A percentile compares a stretch with the other conserved stretches of the same genome.
phyloP scores from a whole-genome alignment of 1,140 invertebrate genomes.

The Drosophila subpulchrella region DNA sequence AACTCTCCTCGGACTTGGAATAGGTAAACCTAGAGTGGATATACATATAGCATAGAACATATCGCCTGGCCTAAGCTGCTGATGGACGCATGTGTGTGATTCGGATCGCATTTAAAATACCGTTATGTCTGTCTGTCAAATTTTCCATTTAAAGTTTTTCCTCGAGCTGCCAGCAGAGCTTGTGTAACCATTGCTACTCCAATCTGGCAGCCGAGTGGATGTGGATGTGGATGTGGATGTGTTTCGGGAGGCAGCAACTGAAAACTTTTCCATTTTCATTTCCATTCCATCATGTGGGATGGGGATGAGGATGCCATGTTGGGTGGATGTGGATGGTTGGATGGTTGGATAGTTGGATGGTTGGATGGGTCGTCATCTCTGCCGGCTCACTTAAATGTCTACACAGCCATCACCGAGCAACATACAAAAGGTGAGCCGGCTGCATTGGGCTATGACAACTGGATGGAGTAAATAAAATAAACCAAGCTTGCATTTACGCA shows the following conservation, averaged over 20 bases:
- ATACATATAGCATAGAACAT: neutral
- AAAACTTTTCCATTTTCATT: conserved; percentile 70
- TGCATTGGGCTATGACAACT: conserved; percentile 37
- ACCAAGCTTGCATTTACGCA: conserved; percentile 60
- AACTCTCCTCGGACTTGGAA: conserved; percentile 9
- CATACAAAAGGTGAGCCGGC: conserved; percentile 65
- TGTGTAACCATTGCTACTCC: conserved; percentile 33
- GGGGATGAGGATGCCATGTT: too few species aligned
- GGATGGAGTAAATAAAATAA: conserved; percentile 63
- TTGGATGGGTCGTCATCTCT: conserved; percentile 16
- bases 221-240: neutral
- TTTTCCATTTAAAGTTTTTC: conserved; percentile 78
- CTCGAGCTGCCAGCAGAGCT: conserved; percentile 28
- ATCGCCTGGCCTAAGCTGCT: conserved; percentile 14
- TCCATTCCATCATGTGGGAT: conserved; percentile 61
- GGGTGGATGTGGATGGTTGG: neutral
- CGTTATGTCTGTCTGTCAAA: conserved; percentile 75
- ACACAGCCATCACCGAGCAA: conserved; percentile 34
- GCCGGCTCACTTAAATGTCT: conserved; percentile 53
- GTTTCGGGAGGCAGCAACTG: conserved; percentile 11
- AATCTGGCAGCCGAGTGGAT: conserved; percentile 21
- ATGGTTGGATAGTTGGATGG: neutral
- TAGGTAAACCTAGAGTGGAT: neutral
- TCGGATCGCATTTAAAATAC: conserved; percentile 69
- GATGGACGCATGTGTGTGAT: conserved; percentile 38